Conservation (phyloP, 2,888 invertebrate genomes). For the Rhopalosiphum nymphaeae region DNA sequence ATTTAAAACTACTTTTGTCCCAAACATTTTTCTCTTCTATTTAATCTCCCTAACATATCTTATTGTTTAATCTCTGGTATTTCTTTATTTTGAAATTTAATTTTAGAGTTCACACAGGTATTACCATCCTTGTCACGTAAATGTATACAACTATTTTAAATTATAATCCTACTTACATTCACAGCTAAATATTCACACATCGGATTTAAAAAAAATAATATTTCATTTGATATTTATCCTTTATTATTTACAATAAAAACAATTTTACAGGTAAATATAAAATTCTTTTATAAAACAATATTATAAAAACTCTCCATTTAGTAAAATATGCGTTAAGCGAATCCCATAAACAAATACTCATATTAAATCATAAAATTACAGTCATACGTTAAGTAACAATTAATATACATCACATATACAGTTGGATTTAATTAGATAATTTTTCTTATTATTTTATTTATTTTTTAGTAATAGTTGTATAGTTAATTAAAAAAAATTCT, state of each 20-base stretch:
- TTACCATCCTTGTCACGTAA: slow-evolving; percentile 20
- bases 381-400: neutral
- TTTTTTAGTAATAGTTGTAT: no score
- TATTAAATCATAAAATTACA: neutral
- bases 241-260: neutral
- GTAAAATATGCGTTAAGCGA: neutral
- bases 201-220: no score
- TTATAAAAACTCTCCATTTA: neutral
- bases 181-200: neutral
- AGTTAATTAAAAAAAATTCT: neutral
- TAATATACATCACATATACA: neutral
- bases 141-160: slow-evolving; percentile 29
- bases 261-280: neutral
- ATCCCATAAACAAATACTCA: neutral
- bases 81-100: slow-evolving; percentile 3
- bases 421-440: neutral
- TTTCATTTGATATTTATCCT: neutral
- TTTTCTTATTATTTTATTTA: neutral
- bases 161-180: neutral
- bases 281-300: neutral
- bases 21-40: slow-evolving; percentile 25
- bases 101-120: neutral
- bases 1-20: slow-evolving; percentile 43
- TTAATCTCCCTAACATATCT: neutral
- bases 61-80: slow-evolving; percentile 28